Conservation (phyloP, 1,140 invertebrate genomes). For the Drosophila simulans region DNA sequence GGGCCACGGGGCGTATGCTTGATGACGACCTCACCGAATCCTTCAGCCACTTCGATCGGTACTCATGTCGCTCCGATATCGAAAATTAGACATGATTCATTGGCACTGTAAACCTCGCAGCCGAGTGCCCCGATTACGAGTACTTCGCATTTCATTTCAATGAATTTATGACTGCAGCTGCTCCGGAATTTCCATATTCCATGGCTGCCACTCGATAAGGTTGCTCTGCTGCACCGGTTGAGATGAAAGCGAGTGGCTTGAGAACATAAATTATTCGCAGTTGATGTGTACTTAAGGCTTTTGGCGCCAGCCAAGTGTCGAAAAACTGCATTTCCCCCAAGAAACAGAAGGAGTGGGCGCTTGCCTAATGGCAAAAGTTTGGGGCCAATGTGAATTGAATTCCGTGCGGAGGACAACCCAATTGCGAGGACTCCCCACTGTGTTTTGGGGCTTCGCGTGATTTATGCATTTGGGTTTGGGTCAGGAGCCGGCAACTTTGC, state of each 20-base stretch:
- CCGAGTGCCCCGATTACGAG: conserved; percentile 9
- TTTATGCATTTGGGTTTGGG: conserved; percentile 73
- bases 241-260: conserved; percentile 5
- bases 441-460: conserved; percentile 58
- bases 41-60: conserved; percentile 15
- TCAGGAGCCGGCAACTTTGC: conserved; percentile 44
- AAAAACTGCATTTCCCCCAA: conserved; percentile 59
- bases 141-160: conserved; percentile 29
- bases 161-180: conserved; percentile 62
- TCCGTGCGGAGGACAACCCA: conserved; percentile 40
- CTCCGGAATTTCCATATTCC: conserved; percentile 58
- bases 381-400: conserved; percentile 52
- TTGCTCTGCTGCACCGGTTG: conserved; percentile 7
- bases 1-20: conserved; percentile 23
- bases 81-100: conserved; percentile 55
- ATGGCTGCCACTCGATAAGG: conserved; percentile 49
- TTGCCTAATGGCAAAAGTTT: conserved; percentile 66
- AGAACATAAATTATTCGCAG: conserved; percentile 67
- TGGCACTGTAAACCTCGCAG: conserved; percentile 27
- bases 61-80: conserved; percentile 11
- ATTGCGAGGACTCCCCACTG: conserved; percentile 23
- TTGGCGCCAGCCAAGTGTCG: conserved; percentile 54
- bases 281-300: conserved; percentile 69
- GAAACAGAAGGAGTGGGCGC: conserved; percentile 2
- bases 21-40: conserved; percentile 57